Conservation (phyloP, 2,113 vertebrate genomes). For the Petromus typicus region DNA sequence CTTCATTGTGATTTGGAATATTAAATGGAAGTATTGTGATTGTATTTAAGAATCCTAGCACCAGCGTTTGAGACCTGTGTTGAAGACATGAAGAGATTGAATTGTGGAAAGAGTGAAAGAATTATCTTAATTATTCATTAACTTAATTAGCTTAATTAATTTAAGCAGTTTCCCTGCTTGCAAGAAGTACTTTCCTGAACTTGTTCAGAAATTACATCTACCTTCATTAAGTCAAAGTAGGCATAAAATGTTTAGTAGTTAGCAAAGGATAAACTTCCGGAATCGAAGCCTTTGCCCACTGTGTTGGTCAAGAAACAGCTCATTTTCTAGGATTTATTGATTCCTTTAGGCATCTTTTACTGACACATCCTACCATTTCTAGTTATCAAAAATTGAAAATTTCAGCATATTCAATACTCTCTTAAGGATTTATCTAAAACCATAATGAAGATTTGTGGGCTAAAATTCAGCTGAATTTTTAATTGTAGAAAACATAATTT, state of each 20-base stretch:
- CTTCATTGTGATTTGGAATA: constrained; percentile 31
- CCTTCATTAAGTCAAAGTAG: constrained; percentile 67
- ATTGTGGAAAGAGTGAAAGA: constrained; percentile 67
- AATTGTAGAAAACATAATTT: background rate
- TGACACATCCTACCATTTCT: background rate
- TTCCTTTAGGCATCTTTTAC: background rate
- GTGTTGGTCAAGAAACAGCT: background rate
- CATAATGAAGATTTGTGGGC: background rate
- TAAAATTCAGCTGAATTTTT: background rate
- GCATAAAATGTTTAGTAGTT: constrained; percentile 47
- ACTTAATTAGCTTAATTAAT: constrained; percentile 84
- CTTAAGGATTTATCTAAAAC: background rate
- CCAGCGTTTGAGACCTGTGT: constrained; percentile 48
- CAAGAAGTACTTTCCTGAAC: constrained; percentile 80
- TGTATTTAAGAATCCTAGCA: constrained; percentile 63
- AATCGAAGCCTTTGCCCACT: background rate
- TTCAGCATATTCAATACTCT: background rate
- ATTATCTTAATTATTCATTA: constrained; percentile 83
- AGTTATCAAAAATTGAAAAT: background rate
- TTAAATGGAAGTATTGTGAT: constrained; percentile 56
- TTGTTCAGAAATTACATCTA: constrained; percentile 78
- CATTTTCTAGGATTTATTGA: constrained; percentile 39
- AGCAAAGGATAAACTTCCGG: constrained; percentile 47
- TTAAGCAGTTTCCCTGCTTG: constrained; percentile 78
- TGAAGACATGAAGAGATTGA: constrained; percentile 63